Conservation (phyloP, 1,140 invertebrate species). For the Coptotermes formosanus region DNA sequence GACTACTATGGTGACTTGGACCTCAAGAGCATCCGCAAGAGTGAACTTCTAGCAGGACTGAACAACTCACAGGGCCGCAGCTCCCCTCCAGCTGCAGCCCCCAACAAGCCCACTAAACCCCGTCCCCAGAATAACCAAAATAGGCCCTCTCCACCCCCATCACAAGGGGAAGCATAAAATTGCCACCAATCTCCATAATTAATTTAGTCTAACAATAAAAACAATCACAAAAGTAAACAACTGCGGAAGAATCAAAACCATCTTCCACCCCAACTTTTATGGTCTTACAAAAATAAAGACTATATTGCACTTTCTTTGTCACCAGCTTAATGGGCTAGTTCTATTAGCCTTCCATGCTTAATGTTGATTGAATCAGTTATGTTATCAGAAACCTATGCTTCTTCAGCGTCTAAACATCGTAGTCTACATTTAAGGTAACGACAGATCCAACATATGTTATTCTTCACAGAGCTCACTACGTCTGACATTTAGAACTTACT, state of each 20-base stretch:
- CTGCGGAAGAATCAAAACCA: neutral
- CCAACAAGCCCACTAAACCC: slow-evolving; percentile 52
- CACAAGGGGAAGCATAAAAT: slow-evolving; percentile 21
- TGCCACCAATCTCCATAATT: too few species aligned
- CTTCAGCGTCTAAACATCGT: neutral
- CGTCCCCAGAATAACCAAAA: slow-evolving; percentile 48
- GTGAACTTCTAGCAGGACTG: slow-evolving; percentile 78
- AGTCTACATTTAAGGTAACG: neutral
- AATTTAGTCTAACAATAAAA: neutral
- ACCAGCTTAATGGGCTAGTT: neutral
- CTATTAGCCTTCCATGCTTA: neutral
- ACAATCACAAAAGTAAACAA: neutral
- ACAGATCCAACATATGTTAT: neutral
- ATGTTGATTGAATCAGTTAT: neutral
- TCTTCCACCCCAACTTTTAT: neutral
- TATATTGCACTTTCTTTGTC: neutral
- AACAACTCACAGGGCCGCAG: slow-evolving; percentile 56
- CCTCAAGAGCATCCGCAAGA: slow-evolving; percentile 89
- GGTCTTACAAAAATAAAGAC: neutral
- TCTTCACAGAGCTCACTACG: neutral
- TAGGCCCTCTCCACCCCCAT: slow-evolving; percentile 41
- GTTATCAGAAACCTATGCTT: neutral
- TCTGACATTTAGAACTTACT: neutral
- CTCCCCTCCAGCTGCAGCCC: slow-evolving; percentile 22
- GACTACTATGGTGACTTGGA: slow-evolving; percentile 95